Conservation (phyloP, 2,888 invertebrate species). For the Epsilonema sp. region DNA sequence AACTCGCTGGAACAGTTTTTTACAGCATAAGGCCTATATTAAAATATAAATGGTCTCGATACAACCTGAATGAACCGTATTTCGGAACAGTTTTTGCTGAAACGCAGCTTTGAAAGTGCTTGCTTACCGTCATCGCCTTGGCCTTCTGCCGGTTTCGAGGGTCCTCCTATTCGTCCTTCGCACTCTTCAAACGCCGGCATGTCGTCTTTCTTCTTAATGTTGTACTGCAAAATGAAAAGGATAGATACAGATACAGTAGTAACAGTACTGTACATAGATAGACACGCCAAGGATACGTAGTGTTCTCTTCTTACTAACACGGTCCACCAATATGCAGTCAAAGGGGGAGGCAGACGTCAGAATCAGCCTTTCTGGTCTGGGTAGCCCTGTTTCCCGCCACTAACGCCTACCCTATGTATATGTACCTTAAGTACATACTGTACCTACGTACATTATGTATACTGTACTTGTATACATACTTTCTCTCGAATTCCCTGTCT, state of each 20-base stretch:
- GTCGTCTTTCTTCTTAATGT: conserved; percentile 92
- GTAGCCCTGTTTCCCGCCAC: neutral
- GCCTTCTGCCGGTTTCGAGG: conserved; percentile 82
- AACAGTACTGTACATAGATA: neutral
- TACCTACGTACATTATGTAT: no score
- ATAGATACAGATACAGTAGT: no score
- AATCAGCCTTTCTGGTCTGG: no score
- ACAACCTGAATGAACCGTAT: no score
- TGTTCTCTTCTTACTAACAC: no score
- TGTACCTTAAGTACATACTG: neutral
- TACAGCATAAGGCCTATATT: no score
- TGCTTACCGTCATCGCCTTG: conserved; percentile 45
- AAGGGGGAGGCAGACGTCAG: no score
- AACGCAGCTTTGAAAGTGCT: neutral
- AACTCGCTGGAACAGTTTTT: no score
- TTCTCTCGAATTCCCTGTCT: conserved; percentile 97
- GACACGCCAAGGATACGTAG: no score
- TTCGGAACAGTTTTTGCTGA: neutral
- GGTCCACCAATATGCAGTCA: no score
- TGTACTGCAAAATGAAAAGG: conserved; percentile 52
- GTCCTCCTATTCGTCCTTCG: conserved; percentile 22
- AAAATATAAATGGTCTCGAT: no score
- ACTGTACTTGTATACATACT: conserved; percentile 41
- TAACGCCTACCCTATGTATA: neutral
- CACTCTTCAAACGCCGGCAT: conserved; percentile 18